Conservation (phyloP, 2,797 vertebrate genomes). For the Neostethus bicornis region DNA sequence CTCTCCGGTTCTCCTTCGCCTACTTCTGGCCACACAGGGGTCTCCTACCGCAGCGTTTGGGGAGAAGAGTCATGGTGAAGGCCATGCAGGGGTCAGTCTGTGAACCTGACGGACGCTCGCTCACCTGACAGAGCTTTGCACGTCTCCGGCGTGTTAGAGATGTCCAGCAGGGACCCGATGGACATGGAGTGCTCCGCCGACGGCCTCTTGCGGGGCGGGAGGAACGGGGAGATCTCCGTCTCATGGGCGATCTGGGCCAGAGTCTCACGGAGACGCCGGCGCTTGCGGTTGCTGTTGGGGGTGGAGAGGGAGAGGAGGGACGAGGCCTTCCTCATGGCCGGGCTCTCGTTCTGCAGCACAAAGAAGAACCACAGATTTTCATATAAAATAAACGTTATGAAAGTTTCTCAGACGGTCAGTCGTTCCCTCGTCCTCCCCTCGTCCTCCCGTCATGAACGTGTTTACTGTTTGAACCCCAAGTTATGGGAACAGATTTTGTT, state of each 20-base stretch:
- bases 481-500: too few species aligned
- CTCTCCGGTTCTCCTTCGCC: constrained; percentile 47
- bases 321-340: constrained; percentile 92
- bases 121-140: constrained; percentile 84
- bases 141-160: constrained; percentile 94
- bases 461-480: too few species aligned
- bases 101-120: background rate
- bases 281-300: constrained; percentile 93
- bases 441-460: too few species aligned
- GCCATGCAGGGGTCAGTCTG: too few species aligned
- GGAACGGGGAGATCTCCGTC: constrained; percentile 92
- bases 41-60: constrained; percentile 52
- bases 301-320: constrained; percentile 92
- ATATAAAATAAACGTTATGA: too few species aligned
- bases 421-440: too few species aligned
- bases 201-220: constrained; percentile 88
- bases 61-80: constrained; percentile 49
- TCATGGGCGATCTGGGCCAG: constrained; percentile 93
- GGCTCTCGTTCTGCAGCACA: constrained; percentile 84
- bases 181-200: constrained; percentile 95
- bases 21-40: constrained; percentile 40
- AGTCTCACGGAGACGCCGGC: constrained; percentile 90
- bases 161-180: constrained; percentile 92
- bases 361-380: background rate
- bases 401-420: too few species aligned